These are phyloP conservation scores for Rhamphomyia laevipes DNA, from an alignment of 2,888 invertebrate species.

Conservation along the genomic window DNA sequence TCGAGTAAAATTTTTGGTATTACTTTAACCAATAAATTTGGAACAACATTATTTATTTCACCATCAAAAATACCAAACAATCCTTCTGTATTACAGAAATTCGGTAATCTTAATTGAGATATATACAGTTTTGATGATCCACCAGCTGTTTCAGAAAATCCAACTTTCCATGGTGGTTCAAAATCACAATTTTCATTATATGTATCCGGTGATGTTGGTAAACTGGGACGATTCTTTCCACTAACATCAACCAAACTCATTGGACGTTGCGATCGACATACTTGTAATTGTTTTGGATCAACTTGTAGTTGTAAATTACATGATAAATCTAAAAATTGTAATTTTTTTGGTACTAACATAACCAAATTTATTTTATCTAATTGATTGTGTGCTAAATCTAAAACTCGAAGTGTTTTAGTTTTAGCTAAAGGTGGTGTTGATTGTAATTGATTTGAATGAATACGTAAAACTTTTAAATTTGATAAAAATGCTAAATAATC, in stretches of 20 bases:
- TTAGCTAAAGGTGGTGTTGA: conserved; percentile 66
- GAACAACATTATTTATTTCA: conserved; percentile 56
- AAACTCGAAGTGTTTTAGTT: conserved; percentile 58
- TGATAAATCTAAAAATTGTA: conserved; percentile 75
- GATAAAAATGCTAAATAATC: conserved; percentile 60
- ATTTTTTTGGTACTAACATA: conserved; percentile 63
- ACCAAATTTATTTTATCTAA: conserved; percentile 67
- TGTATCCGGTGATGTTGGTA: conserved; percentile 45
- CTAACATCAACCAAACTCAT: conserved; percentile 77
- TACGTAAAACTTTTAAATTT: conserved; percentile 60
- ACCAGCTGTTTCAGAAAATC: conserved; percentile 77
- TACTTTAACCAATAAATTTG: conserved; percentile 56
- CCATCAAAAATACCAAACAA: conserved; percentile 76
- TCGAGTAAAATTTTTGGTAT: conserved; percentile 70
- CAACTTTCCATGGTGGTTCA: conserved; percentile 64
- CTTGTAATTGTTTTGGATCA: conserved; percentile 69
- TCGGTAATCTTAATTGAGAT: conserved; percentile 63
- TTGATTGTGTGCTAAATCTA: conserved; percentile 78
- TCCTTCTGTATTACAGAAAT: conserved; percentile 69
- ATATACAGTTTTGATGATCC: conserved; percentile 60
- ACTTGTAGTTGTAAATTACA: conserved; percentile 73
- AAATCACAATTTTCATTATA: conserved; percentile 46
- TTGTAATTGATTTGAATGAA: conserved; percentile 70
- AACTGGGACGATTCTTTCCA: conserved; percentile 57
- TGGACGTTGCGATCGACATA: conserved; percentile 65